Evolutionary conservation across 2,888 invertebrate species (phyloP).

Genomic region (Cephus rjabovi): DNA sequence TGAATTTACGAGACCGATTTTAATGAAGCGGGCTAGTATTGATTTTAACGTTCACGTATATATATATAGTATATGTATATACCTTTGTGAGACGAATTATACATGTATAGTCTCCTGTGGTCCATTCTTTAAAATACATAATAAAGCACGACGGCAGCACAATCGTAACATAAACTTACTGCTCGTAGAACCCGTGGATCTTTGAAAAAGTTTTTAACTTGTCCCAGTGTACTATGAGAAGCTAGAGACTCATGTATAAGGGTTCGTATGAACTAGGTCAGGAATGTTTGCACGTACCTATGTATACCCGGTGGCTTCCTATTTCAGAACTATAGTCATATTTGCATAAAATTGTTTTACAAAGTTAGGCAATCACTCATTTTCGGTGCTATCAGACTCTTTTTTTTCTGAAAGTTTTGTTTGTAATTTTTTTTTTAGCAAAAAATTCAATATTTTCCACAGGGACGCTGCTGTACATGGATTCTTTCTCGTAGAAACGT

Average conservation of each 20-base stretch:
- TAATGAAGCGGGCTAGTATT: background rate
- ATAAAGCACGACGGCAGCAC: background rate
- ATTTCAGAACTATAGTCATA: background rate
- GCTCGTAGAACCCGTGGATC: background rate
- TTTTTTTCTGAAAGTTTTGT: background rate
- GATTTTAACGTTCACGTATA: background rate
- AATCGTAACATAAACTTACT: background rate
- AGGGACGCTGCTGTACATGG: background rate
- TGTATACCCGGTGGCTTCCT: background rate
- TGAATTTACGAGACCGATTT: background rate
- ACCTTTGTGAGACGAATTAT: background rate
- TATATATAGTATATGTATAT: background rate
- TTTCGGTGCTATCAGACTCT: background rate
- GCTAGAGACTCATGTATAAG: background rate
- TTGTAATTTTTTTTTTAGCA: background rate
- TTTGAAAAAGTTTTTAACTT: background rate
- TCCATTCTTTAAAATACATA: background rate
- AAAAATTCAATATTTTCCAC: background rate
- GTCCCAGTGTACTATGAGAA: background rate
- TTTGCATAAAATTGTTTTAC: background rate
- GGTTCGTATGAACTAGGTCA: background rate
- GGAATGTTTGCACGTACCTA: background rate
- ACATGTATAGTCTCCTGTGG: background rate
- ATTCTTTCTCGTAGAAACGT: background rate
- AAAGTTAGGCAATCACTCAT: background rate